A percentile compares a stretch with the other conserved stretches of the same genome.
Evolutionary conservation across 2,797 vertebrate genomes (phyloP).

Genomic region (Rhynchonycteris naso): DNA sequence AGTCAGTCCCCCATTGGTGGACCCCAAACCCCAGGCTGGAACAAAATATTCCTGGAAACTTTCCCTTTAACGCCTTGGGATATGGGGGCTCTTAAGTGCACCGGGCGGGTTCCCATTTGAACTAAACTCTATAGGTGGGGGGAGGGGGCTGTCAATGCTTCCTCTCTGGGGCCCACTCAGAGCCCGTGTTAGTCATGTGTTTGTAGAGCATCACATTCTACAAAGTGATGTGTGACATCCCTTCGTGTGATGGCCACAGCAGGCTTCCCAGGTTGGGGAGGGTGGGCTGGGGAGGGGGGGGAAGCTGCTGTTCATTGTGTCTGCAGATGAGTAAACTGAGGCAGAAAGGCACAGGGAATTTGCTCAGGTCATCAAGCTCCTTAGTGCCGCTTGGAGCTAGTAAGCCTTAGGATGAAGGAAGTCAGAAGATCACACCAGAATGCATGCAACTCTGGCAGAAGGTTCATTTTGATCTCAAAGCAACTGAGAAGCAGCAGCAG

Average conservation of each 20-base stretch:
- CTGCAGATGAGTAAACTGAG: background rate
- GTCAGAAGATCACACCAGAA: background rate
- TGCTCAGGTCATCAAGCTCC: no score
- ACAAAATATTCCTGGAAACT: constrained; percentile 29
- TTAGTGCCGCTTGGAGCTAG: accelerated
- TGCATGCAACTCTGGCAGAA: background rate
- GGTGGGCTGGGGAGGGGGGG: no score
- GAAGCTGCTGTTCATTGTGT: accelerated
- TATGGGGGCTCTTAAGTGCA: background rate
- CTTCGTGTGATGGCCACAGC: accelerated
- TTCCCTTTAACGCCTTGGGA: background rate
- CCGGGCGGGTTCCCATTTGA: background rate
- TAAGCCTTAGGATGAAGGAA: background rate
- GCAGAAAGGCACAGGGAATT: background rate
- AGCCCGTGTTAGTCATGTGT: accelerated
- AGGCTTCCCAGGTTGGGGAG: no score
- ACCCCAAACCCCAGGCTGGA: background rate
- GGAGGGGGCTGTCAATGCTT: accelerated
- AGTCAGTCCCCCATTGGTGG: background rate
- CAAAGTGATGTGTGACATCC: accelerated
- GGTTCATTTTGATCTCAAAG: background rate
- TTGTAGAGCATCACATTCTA: accelerated
- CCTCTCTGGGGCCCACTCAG: accelerated
- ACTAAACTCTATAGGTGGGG: background rate
- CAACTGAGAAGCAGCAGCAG: background rate